Conservation (phyloP, 2,888 invertebrate species). For the Volucella bombylans region DNA sequence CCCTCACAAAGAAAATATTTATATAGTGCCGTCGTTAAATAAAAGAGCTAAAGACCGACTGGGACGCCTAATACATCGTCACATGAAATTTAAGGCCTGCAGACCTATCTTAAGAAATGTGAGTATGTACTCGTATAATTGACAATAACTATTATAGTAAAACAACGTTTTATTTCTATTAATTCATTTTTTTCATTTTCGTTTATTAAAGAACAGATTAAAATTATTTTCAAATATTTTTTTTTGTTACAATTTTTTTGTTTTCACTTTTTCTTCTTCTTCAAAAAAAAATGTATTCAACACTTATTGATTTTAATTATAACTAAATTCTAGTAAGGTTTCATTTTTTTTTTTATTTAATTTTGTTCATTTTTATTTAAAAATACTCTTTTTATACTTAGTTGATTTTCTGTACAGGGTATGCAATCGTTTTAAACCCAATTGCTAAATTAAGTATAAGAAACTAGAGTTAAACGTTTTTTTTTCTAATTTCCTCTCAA, state of each 20-base stretch:
- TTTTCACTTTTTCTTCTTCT: constrained; percentile 33
- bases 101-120: no score
- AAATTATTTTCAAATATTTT: constrained; percentile 58
- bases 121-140: no score
- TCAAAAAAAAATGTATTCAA: constrained; percentile 48
- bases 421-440: constrained; percentile 38
- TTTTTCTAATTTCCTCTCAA: constrained; percentile 39
- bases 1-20: no score
- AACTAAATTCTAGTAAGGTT: constrained; percentile 48
- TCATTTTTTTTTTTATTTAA: constrained; percentile 11
- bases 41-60: no score
- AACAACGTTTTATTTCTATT: constrained; percentile 34
- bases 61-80: no score
- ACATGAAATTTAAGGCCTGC: no score
- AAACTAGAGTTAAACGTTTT: constrained; percentile 62
- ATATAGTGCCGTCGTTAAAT: no score
- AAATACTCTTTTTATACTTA: constrained; percentile 53
- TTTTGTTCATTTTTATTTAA: constrained; percentile 42
- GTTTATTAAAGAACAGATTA: constrained; percentile 69
- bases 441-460: constrained; percentile 66
- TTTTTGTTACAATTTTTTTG: constrained; percentile 37
- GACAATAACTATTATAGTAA: constrained; percentile 3
- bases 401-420: constrained; percentile 61
- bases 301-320: constrained; percentile 54
- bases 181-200: constrained; percentile 30